Base-by-base conservation (phyloP, 2,113 vertebrate species). In the Lasiurus borealis region DNA sequence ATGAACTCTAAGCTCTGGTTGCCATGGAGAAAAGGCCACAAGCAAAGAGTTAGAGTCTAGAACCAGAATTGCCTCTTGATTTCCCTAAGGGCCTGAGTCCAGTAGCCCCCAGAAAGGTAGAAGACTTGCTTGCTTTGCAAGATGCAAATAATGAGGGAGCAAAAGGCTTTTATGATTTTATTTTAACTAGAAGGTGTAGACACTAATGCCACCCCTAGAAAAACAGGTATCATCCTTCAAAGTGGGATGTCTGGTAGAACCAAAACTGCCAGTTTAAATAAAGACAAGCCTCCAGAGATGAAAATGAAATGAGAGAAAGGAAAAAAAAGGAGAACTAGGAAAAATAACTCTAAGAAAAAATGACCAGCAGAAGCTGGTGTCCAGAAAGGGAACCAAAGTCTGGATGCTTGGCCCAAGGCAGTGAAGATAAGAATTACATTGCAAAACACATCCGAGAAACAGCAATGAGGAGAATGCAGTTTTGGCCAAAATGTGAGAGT, bases 281-380 rank as follows among this genome's bases (percentile, higher is more conserved):
- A 80, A 94, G 62, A 78, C 8, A 57, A 68, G 27, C 85, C 57
- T 25, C 36, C 31, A 85, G 9, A 85, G 19, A 90, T 78, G 25
- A 50, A 96, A 92, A 88, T 83, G 44, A 90, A 88, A 54, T 69
- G 48, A 91, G 29, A 95, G 88, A 93, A 62, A 88, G 44, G 40
- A 50, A 59, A 59, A 75, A 96, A 96, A 96, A 90, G 62, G 25
- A 92, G 95, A 97, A 97, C 85, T 95, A 50, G 89, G 85, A 91
- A 91, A 88, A 91, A 64, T 29, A 59, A 19, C 27, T 18, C 5
- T 50, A 78, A 92, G 50, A 81, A 85, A 93, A 93, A 88, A 34
- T 11, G 29, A 92, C 48, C 40, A 54, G 8, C 27, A 14, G 73
- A 96, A 66, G 31, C 40, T 73, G 23, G 46, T 52, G 72, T 50